phyloP scores from a whole-genome alignment of 2,888 invertebrate species.

The Epirrhoe tristata region DNA sequence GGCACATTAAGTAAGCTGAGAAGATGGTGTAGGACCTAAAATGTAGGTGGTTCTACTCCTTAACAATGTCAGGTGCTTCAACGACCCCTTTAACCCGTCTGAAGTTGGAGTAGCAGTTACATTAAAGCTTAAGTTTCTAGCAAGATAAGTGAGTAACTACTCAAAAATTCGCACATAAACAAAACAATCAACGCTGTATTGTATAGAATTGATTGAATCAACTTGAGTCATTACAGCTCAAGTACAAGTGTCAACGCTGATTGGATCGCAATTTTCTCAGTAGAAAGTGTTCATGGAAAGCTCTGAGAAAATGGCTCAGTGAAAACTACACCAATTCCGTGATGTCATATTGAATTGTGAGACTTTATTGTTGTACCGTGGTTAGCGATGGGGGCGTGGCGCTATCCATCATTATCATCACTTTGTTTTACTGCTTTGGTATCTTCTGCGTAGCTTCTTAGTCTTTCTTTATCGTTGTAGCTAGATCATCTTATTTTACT shows the following conservation, averaged over 20 bases:
- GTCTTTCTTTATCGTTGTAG: no score
- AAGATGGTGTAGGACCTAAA: no score
- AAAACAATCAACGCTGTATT: background rate
- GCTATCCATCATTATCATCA: background rate
- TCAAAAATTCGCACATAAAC: background rate
- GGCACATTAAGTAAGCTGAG: no score
- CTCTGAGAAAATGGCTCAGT: constrained; percentile 66
- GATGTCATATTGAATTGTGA: constrained; percentile 46
- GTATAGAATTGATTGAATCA: constrained; percentile 8
- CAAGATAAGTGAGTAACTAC: background rate
- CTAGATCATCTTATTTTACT: no score
- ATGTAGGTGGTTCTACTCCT: no score
- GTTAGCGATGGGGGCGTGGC: background rate
- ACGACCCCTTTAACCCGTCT: no score
- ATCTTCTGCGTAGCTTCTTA: no score
- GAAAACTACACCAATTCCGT: constrained; percentile 58
- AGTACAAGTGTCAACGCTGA: constrained; percentile 44
- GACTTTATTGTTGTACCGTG: constrained; percentile 18
- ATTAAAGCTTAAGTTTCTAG: no score
- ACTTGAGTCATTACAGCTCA: constrained; percentile 12
- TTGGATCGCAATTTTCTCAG: constrained; percentile 56
- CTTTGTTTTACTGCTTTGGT: background rate
- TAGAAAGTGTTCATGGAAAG: constrained; percentile 75
- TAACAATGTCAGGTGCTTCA: no score
- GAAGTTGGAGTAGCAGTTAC: no score